Conservation (phyloP, 2,113 vertebrate genomes). For the Ariopsis seemanni region DNA sequence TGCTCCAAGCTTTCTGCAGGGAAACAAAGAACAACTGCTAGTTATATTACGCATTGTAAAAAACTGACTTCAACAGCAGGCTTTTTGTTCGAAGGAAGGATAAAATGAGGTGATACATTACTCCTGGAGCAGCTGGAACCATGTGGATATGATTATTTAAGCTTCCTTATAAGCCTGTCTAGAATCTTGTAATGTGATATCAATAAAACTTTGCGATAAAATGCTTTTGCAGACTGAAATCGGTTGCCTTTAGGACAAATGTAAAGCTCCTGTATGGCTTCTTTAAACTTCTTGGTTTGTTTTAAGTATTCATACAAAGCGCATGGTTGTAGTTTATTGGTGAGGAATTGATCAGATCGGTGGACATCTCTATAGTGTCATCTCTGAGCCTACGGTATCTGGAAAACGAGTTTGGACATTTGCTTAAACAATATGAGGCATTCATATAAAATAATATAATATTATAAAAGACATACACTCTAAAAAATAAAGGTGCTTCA, state of each 20-base stretch:
- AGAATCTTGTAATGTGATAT: constrained; percentile 62
- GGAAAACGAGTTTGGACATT: not conserved
- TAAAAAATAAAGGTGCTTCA: too few relatives aligned
- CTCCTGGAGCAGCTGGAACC: constrained; percentile 56
- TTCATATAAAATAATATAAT: too few relatives aligned
- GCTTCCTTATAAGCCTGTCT: constrained; percentile 61
- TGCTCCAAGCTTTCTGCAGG: constrained; percentile 52
- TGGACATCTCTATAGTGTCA: not conserved
- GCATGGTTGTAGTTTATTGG: not conserved
- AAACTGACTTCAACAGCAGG: constrained; percentile 72
- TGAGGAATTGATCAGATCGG: not conserved
- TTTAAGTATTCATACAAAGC: not conserved
- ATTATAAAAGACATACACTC: too few relatives aligned
- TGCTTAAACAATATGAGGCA: not conserved
- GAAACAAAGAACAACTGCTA: constrained; percentile 44
- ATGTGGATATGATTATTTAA: constrained; percentile 76
- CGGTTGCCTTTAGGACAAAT: not conserved
- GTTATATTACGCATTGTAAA: constrained; percentile 67
- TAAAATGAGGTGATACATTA: constrained; percentile 68
- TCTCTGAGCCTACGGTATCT: not conserved
- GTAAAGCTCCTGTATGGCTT: not conserved
- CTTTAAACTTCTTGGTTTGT: not conserved
- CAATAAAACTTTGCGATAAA: constrained; percentile 56
- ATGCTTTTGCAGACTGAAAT: constrained; percentile 51
- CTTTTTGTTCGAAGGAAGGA: constrained; percentile 66